These are phyloP conservation scores for Xylocopa sonorina DNA, from an alignment of 1,140 invertebrate species.

Conservation along the genomic window DNA sequence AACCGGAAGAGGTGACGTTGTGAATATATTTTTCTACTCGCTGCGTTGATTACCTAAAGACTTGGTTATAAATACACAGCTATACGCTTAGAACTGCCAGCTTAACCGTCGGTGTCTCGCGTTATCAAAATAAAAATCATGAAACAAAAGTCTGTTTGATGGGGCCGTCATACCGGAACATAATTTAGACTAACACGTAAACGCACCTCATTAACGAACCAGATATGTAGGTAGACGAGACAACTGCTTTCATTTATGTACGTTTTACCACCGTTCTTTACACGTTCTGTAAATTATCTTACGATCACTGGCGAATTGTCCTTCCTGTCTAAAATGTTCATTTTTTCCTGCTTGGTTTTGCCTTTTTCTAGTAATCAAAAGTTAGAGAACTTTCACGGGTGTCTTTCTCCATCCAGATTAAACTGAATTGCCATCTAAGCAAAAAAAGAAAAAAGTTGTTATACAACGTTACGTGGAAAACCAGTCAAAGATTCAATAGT, in stretches of 20 bases:
- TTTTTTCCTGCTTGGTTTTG: neutral
- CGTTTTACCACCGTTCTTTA: neutral
- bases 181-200: neutral
- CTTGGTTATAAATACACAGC: no score
- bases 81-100: conserved; percentile 9
- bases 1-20: conserved; percentile 4
- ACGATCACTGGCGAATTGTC: neutral
- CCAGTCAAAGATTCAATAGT: neutral
- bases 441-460: neutral
- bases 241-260: neutral
- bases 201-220: conserved; percentile 8
- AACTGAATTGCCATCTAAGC: neutral
- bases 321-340: neutral
- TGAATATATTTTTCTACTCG: conserved; percentile 3
- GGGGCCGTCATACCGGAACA: neutral
- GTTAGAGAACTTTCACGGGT: conserved; percentile 16
- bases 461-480: neutral
- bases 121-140: conserved; percentile 25
- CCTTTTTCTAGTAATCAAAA: conserved; percentile 29
- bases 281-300: conserved; percentile 8
- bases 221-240: neutral
- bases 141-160: neutral
- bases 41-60: conserved; percentile 12
- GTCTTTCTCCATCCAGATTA: neutral
- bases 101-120: neutral